phyloP scores from a whole-genome alignment of 1,140 invertebrate species.

The Diachasma alloeum region DNA sequence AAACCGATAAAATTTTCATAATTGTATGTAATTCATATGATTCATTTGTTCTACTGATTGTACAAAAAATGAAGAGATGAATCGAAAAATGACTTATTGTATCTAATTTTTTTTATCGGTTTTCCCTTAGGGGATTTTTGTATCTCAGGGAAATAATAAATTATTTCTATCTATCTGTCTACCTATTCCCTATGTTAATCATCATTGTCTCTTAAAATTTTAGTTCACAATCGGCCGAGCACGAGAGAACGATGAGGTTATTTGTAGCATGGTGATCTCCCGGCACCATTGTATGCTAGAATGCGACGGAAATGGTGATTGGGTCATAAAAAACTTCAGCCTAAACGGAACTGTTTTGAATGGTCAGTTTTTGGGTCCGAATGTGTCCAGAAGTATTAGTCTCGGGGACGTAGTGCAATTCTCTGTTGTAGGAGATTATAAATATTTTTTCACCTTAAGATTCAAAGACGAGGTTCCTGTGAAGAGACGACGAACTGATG shows the following conservation, averaged over 20 bases:
- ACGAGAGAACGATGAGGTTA: slow-evolving; percentile 57
- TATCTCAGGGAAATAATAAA: too few species aligned
- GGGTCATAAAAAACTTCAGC: slow-evolving; percentile 61
- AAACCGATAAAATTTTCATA: too few species aligned
- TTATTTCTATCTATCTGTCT: too few species aligned
- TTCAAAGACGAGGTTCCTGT: slow-evolving; percentile 33
- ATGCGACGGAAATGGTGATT: slow-evolving; percentile 48
- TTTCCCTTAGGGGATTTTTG: too few species aligned
- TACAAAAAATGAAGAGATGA: too few species aligned
- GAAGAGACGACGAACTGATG: slow-evolving; percentile 60
- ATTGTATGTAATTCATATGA: too few species aligned
- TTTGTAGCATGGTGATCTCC: slow-evolving; percentile 64
- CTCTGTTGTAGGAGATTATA: slow-evolving; percentile 58
- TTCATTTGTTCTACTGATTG: too few species aligned
- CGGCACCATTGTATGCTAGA: slow-evolving; percentile 65
- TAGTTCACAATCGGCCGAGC: slow-evolving; percentile 67
- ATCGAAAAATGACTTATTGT: too few species aligned
- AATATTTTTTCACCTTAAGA: slow-evolving; percentile 57
- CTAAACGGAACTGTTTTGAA: slow-evolving; percentile 65
- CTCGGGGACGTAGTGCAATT: slow-evolving; percentile 65
- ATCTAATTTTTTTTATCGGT: too few species aligned
- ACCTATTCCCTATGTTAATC: too few species aligned
- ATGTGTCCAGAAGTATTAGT: slow-evolving; percentile 45
- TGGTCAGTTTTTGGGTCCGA: slow-evolving; percentile 51
- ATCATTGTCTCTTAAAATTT: slow-evolving; percentile 22